Conservation (phyloP, 1,140 invertebrate species). For the Aradophagus sp. region DNA sequence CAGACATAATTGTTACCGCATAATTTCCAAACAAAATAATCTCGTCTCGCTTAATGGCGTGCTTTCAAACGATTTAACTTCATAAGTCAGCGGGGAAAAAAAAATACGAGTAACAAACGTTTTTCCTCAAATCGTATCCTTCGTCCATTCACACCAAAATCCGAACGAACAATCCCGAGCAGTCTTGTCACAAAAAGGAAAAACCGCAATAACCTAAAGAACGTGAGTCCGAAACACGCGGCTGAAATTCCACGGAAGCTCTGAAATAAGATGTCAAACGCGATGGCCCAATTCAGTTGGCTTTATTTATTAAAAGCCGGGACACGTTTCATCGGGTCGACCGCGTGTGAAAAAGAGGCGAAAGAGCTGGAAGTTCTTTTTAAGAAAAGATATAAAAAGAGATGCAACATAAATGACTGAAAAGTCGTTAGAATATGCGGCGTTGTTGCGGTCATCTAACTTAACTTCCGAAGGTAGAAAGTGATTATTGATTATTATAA, state of each 20-base stretch:
- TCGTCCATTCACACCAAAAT: constrained; percentile 4
- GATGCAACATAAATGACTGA: constrained; percentile 25
- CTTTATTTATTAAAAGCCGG: constrained; percentile 9
- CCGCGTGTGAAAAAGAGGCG: constrained; percentile 24
- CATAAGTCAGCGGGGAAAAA: no score
- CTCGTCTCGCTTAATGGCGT: no score
- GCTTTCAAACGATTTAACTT: no score
- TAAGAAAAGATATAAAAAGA: constrained; percentile 20
- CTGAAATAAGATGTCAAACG: constrained; percentile 26
- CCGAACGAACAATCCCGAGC: constrained; percentile 5
- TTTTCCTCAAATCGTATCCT: constrained; percentile 1
- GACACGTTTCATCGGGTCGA: constrained; percentile 1
- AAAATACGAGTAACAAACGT: no score
- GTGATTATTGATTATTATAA: no score
- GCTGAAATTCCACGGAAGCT: constrained; percentile 13
- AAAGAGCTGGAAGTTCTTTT: no score
- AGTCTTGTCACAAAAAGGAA: constrained; percentile 2
- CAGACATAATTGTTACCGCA: no score
- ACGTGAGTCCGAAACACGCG: constrained; percentile 10
- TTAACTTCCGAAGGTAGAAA: no score
- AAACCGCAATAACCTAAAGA: constrained; percentile 28
- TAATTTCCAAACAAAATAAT: no score
- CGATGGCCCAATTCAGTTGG: constrained; percentile 13
- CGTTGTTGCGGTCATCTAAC: no score
- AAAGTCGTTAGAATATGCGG: constrained; percentile 20